Base-by-base conservation (phyloP, 2,113 vertebrate species). In the Macroglossus sobrinus region DNA sequence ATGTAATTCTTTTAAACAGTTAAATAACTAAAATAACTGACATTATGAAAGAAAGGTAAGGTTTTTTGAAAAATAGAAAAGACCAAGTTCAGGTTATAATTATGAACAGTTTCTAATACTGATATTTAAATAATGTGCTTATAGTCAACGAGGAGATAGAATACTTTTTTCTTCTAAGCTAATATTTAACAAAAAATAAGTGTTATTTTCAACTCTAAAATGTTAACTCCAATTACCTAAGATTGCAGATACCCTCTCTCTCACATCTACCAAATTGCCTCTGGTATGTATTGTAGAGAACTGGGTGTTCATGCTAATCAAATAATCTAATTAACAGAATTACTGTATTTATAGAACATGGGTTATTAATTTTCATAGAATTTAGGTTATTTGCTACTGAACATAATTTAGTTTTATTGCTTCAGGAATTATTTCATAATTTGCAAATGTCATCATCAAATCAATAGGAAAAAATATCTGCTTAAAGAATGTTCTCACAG, bases 141-240 rank as follows among this genome's bases (percentile, higher is more conserved):
- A 95, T 40, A 94, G 78, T 91, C 85, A 69, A 1, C 86, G 90
- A 95, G 59, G 22, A 85, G 24, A 75, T 71, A 69, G 22, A 79
- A 74, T 89, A 30, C 24, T 7, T 84, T 57, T 95, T 94, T 96
- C 47, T 89, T 96, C 89, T 95, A 72, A 76, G 28, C 26, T 81
- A 95, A 84, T 38, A 94, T 92, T 97, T 97, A 95, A 86, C 50
- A 89, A 80, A 89, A 86, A 79, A 88, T 38, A 95, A 93, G 63
- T 69, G 35, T 95, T 97, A 97, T 98, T 98, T 98, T 96, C 72
- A 97, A 96, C 89, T 59, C 72, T 94, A 80, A 93, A 90, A 98
- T 95, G 78, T 98, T 98, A 97, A 97, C 88, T 93, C 91, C 72
- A 89, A 40, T 97, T 97, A 91, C 35, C 59, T 94, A 90, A 86